Conservation (phyloP, 2,113 vertebrate genomes). For the Macrotus californicus region DNA sequence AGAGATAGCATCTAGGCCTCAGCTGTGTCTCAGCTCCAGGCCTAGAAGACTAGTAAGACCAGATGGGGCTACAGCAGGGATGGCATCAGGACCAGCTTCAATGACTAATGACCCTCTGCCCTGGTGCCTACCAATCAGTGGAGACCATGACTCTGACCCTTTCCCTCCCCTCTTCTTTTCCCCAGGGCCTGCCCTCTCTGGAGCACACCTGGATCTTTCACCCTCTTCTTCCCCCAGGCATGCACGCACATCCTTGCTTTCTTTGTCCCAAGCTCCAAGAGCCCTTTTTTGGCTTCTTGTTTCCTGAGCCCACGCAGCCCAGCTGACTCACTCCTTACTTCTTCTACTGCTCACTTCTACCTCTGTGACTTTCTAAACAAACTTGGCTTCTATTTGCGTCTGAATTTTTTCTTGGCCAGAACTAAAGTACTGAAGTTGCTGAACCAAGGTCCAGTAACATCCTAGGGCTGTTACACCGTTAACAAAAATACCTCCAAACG, state of each 20-base stretch:
- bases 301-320: no score
- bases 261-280: no score
- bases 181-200: neutral
- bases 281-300: no score
- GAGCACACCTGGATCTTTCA: neutral
- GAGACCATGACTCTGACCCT: neutral
- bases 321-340: no score
- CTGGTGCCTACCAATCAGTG: neutral
- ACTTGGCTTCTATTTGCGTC: no score
- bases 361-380: no score
- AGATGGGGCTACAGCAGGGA: neutral
- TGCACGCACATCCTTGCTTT: no score
- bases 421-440: neutral
- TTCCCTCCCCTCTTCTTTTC: neutral
- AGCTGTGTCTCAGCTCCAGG: neutral
- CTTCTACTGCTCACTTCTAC: no score
- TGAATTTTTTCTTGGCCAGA: neutral
- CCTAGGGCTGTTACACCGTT: neutral
- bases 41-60: neutral
- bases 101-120: neutral
- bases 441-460: neutral
- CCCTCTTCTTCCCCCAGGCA: no score
- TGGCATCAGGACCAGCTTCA: neutral
- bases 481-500: slow-evolving; percentile 12
- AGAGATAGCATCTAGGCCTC: neutral